Percentiles rank a stretch among this genome's conserved stretches.
Evolutionary conservation across 92 coral and sea anemone genomes (phyloP).

Genomic region (Chrysogorgia sp.): DNA sequence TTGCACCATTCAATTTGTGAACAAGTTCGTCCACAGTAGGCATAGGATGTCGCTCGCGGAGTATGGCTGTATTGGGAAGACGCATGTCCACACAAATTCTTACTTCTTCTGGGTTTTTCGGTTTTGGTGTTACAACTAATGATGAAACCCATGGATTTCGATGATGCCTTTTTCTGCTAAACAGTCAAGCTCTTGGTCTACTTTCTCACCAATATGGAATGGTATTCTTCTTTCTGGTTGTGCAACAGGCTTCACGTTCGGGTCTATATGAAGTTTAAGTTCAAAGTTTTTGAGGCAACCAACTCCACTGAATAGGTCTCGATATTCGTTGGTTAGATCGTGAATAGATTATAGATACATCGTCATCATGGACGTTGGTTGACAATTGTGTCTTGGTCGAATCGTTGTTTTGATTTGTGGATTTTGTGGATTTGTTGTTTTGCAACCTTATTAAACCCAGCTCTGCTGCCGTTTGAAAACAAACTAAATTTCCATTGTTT

Average conservation of each 20-base stretch:
- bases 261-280: conserved; percentile 2
- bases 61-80: conserved; percentile 10
- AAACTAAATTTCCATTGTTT: neutral
- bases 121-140: conserved; percentile 8
- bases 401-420: neutral
- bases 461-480: neutral
- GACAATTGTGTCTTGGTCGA: neutral
- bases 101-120: conserved; percentile 26
- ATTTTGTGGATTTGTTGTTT: neutral
- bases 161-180: conserved; percentile 12
- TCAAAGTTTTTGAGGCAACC: neutral
- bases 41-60: conserved; percentile 31
- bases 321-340: neutral
- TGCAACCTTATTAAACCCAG: neutral
- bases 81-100: conserved; percentile 24
- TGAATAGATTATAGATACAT: neutral
- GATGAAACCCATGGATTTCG: conserved; percentile 35
- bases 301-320: neutral
- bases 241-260: neutral
- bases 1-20: conserved; percentile 25
- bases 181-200: neutral
- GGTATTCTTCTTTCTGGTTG: conserved; percentile 14
- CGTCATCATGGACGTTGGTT: neutral
- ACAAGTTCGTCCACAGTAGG: conserved; percentile 20
- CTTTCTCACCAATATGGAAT: conserved; percentile 4